Evolutionary conservation across 2,888 invertebrate species (phyloP), one percentile per base, ranked within the genome.

Genomic region (Catocala sponsa): DNA sequence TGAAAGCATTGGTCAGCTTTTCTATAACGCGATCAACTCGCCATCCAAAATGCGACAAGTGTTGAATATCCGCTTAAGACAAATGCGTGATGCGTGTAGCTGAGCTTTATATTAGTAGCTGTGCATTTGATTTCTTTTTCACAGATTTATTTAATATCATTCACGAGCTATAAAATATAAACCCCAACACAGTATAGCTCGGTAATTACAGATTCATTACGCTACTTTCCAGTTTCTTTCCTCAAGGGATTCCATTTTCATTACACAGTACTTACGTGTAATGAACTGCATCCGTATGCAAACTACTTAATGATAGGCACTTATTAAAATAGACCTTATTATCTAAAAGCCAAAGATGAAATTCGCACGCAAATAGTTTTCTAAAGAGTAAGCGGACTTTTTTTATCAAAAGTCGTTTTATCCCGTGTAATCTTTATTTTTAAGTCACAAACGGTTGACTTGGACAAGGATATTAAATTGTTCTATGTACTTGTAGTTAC

Each of bases 201-300:
- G 43, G 60, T 77, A 80, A 83, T 83, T 80, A 81, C 76, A 76
- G 68, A 82, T 81, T 84, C 76, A 82, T 80, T 77, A 76, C 66
- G 67, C 72, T 73, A 71, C 75, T 79, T 76, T 69, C 70, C 68
- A 74, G 71, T 76, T 80, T 67, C 72, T 79, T 81, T 80, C 68
- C 78, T 74, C 70, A 46, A 62, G 73, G 74, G 79, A 76, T 78
- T 81, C 65, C 68, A 72, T 80, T 83, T 84, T 79, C 79, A 83
- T 82, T 85, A 81, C 78, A 76, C 74, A 74, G 76, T 74, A 73
- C 76, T 82, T 78, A 78, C 73, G 74, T 74, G 71, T 75, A 78
- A 79, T 74, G 70, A 78, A 80, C 67, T 78, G 80, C 78, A 79
- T 74, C 75, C 70, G 63, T 75, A 82, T 78, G 77, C 79, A 74